Conservation (phyloP, 35 echinoderm and acorn worm genomes). For the Patiria miniata region DNA sequence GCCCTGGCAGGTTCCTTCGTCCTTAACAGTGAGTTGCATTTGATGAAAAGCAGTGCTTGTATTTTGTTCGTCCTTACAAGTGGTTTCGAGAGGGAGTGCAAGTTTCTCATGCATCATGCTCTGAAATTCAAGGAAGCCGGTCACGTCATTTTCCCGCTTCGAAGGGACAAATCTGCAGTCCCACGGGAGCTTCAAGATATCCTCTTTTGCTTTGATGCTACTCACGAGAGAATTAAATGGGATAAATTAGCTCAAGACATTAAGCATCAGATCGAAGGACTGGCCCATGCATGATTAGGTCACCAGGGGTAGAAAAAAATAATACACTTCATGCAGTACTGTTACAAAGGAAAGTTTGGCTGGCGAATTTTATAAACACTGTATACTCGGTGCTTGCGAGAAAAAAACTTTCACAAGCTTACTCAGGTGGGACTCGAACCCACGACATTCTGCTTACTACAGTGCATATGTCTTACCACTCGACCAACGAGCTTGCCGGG, state of each 20-base stretch:
- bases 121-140: background rate
- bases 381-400: too few relatives aligned
- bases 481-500: too few relatives aligned
- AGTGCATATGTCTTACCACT: too few relatives aligned
- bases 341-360: too few relatives aligned
- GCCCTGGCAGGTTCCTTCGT: background rate
- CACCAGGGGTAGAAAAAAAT: too few relatives aligned
- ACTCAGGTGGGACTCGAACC: too few relatives aligned
- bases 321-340: too few relatives aligned
- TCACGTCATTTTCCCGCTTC: background rate
- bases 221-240: background rate
- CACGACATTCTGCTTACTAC: too few relatives aligned
- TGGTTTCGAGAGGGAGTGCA: background rate
- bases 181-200: background rate
- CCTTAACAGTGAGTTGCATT: background rate
- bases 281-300: too few relatives aligned
- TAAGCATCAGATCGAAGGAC: background rate
- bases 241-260: background rate
- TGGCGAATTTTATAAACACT: too few relatives aligned
- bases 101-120: background rate
- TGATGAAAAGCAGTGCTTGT: background rate
- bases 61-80: background rate
- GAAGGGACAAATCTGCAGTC: background rate
- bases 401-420: too few relatives aligned
- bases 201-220: background rate